Evolutionary conservation across 1,140 invertebrate genomes (phyloP).

Genomic region (Planococcus citri): DNA sequence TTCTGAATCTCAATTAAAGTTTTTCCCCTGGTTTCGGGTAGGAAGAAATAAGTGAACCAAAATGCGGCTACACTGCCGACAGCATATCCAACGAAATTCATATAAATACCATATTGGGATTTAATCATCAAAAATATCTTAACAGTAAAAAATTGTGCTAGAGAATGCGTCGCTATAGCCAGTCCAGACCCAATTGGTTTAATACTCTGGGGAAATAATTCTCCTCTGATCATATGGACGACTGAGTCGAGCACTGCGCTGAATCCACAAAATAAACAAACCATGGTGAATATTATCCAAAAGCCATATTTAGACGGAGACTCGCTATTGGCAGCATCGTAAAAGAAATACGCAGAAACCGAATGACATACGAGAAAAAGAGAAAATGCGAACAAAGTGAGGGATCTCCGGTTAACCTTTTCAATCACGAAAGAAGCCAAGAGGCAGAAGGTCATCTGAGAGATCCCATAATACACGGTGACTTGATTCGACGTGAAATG

Average conservation of each 20-base stretch:
- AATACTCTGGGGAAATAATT: conserved; percentile 47
- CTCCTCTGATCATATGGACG: conserved; percentile 34
- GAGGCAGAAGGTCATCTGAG: conserved; percentile 35
- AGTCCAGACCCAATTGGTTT: conserved; percentile 41
- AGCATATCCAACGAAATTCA: background rate
- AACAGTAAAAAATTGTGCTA: background rate
- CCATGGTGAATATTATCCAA: too few relatives aligned
- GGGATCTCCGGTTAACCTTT: background rate
- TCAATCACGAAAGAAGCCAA: conserved; percentile 37
- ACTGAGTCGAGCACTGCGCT: background rate
- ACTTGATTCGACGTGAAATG: conserved; percentile 23
- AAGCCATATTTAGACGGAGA: too few relatives aligned
- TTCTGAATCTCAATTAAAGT: conserved; percentile 59
- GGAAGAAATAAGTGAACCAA: conserved; percentile 43
- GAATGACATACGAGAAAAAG: background rate
- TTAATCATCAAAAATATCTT: background rate
- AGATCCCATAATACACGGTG: conserved; percentile 26
- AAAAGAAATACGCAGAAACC: background rate
- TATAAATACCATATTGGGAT: background rate
- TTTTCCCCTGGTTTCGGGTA: conserved; percentile 73
- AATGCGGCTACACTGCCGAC: conserved; percentile 47
- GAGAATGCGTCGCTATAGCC: conserved; percentile 65
- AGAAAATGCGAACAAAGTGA: background rate
- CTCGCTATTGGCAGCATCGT: conserved; percentile 28
- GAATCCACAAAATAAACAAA: too few relatives aligned